Conservation (phyloP, 2,797 vertebrate species). For the Balearica regulorum region DNA sequence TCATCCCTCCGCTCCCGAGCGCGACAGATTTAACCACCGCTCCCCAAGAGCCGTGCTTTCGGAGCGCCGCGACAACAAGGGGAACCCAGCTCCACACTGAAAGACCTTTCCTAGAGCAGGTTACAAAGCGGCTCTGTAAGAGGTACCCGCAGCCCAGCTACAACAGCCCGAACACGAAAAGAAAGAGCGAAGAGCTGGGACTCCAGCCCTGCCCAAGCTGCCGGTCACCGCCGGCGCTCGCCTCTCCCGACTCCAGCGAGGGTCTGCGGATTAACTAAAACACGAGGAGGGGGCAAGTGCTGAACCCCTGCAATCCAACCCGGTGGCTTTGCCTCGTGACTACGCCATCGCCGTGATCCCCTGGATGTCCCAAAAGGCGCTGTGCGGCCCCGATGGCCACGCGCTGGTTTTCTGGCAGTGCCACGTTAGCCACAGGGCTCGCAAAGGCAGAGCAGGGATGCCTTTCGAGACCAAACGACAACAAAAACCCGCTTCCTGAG, state of each 20-base stretch:
- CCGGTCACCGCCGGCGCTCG: fast-evolving
- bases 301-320: background rate
- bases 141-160: fast-evolving
- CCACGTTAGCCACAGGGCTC: background rate
- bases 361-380: background rate
- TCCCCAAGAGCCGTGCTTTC: background rate
- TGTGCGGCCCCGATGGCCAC: fast-evolving
- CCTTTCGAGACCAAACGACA: fast-evolving
- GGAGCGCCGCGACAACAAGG: fast-evolving
- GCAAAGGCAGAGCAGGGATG: background rate
- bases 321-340: fast-evolving
- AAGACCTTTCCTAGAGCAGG: background rate
- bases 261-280: background rate
- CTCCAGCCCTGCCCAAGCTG: background rate
- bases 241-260: background rate
- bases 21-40: background rate
- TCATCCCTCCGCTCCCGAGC: background rate
- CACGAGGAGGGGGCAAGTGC: fast-evolving
- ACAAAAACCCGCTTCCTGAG: background rate
- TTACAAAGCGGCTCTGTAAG: background rate
- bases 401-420: fast-evolving
- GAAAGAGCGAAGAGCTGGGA: background rate
- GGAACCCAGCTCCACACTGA: background rate
- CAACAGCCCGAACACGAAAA: background rate
- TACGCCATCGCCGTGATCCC: background rate